phyloP scores from a whole-genome alignment of 1,140 invertebrate species.

The Macrotrachela quadricornifera region DNA sequence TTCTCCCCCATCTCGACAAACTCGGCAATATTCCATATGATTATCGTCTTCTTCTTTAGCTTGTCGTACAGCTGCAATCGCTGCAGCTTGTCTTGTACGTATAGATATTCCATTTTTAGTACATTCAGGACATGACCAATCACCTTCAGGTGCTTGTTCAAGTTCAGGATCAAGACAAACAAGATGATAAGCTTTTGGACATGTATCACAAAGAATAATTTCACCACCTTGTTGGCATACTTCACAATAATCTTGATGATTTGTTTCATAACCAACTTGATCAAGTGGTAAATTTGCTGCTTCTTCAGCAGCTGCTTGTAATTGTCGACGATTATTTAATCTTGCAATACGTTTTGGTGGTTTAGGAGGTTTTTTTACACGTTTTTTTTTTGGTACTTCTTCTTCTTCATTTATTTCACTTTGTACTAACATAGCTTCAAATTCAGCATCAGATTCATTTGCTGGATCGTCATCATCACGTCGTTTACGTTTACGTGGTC shows the following conservation, averaged over 20 bases:
- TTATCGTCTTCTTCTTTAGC: constrained; percentile 17
- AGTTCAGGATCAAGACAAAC: constrained; percentile 93
- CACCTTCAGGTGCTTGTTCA: constrained; percentile 87
- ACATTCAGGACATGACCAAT: constrained; percentile 98
- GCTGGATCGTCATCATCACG: constrained; percentile 18
- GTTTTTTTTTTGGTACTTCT: neutral
- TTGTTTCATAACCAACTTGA: neutral
- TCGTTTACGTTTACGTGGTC: constrained; percentile 23
- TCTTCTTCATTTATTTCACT: constrained; percentile 4
- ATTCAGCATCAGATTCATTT: constrained; percentile 16
- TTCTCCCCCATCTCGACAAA: constrained; percentile 92
- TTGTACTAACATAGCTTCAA: constrained; percentile 10
- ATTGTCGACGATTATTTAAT: no score
- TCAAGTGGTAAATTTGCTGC: neutral
- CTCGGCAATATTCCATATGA: constrained; percentile 92
- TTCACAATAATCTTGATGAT: constrained; percentile 95
- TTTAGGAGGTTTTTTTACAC: neutral
- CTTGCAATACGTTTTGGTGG: neutral
- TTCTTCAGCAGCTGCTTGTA: neutral
- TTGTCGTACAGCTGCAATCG: neutral
- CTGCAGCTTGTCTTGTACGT: constrained; percentile 30
- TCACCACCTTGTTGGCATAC: constrained; percentile 99
- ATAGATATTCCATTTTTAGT: constrained; percentile 26
- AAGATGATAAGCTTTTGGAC: constrained; percentile 87
- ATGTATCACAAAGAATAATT: constrained; percentile 97